Conservation (phyloP, 2,797 vertebrate species). For the Anabacerthia variegaticeps region DNA sequence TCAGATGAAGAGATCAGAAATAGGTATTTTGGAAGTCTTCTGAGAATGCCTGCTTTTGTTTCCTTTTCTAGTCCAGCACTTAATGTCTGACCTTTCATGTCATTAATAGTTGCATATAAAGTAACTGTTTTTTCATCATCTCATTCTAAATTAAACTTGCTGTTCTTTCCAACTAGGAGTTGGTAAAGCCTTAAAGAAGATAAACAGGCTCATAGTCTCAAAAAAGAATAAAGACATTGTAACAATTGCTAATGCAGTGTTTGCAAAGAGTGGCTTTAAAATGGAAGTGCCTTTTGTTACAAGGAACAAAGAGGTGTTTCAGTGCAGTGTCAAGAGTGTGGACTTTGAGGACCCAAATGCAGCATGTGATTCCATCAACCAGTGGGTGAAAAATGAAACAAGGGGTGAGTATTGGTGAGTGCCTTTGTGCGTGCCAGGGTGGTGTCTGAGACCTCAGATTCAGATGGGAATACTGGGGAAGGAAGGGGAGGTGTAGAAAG, state of each 20-base stretch:
- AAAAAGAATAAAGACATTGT: slow-evolving; percentile 90
- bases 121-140: slow-evolving; percentile 6
- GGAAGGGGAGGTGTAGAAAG: not conserved
- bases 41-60: not conserved
- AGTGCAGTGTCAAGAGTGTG: slow-evolving; percentile 81
- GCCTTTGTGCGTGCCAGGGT: not conserved
- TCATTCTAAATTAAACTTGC: slow-evolving; percentile 34
- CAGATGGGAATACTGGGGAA: not conserved
- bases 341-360: slow-evolving; percentile 81
- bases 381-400: slow-evolving; percentile 92
- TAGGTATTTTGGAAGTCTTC: not conserved
- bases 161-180: slow-evolving; percentile 80
- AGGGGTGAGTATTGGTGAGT: slow-evolving; percentile 79
- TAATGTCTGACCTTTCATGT: not conserved
- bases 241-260: slow-evolving; percentile 89
- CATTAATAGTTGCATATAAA: not conserved
- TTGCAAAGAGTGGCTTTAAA: slow-evolving; percentile 84
- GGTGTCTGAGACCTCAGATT: not conserved
- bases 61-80: not conserved
- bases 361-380: slow-evolving; percentile 86
- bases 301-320: slow-evolving; percentile 90
- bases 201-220: slow-evolving; percentile 89
- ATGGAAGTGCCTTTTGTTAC: slow-evolving; percentile 82
- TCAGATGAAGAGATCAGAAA: not conserved
- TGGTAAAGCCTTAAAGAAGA: slow-evolving; percentile 90